These are phyloP conservation scores for Microcebus ravelobensis DNA, from an alignment of 2,113 vertebrate species.

Conservation along the genomic window DNA sequence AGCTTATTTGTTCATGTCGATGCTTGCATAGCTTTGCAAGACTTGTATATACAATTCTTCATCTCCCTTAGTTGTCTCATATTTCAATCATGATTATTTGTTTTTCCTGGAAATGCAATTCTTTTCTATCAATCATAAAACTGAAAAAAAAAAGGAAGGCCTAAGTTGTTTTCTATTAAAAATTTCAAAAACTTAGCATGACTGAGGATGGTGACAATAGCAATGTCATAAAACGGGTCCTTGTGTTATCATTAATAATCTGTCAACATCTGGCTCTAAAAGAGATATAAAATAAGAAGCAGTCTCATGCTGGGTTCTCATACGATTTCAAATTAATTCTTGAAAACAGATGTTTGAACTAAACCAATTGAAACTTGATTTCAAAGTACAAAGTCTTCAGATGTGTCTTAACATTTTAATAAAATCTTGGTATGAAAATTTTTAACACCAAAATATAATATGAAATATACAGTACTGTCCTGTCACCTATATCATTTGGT, in stretches of 20 bases:
- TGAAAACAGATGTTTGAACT: background rate
- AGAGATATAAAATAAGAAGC: background rate
- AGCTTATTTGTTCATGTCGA: background rate
- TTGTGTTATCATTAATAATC: background rate
- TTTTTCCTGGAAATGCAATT: background rate
- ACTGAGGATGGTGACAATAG: background rate
- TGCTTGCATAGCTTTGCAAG: background rate
- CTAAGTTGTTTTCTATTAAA: background rate
- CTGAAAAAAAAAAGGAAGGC: background rate
- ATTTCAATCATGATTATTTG: background rate
- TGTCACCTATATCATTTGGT: background rate
- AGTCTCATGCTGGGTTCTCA: background rate
- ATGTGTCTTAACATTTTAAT: background rate
- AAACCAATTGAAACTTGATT: background rate
- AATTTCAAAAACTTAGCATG: background rate
- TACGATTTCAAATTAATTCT: background rate
- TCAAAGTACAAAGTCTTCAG: background rate
- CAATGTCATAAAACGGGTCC: background rate
- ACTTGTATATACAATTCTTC: background rate
- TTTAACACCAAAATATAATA: background rate
- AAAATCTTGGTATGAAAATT: background rate
- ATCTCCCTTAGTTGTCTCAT: background rate
- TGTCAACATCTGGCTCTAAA: background rate
- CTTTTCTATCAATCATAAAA: background rate
- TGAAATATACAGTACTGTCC: background rate